Base-by-base conservation (phyloP, 2,113 vertebrate species). In the Austrofundulus limnaeus region DNA sequence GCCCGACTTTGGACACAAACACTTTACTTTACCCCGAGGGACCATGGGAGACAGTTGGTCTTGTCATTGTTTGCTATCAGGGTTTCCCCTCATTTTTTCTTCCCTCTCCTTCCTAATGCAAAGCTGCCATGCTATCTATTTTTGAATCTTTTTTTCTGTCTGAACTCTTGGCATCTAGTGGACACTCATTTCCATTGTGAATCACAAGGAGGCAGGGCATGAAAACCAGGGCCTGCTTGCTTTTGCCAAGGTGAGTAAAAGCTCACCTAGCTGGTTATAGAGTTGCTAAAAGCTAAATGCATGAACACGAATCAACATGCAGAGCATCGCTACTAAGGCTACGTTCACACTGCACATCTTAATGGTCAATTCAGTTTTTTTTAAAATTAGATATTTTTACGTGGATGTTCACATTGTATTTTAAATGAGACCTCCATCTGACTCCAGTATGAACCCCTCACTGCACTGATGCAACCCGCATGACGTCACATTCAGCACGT, bases 1-100 rank as follows among this genome's bases (percentile, higher is more conserved):
- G 62, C 77, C 79, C 39, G 61, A 77, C 76, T 78, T 75, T 78
- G 73, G 77, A 85, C 77, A 80, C 85, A 86, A 84, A 90, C 85
- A 89, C 78, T 88, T 86, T 81, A 83, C 77, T 67, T 74, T 53
- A 14, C 57, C 80, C 67, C 72, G 0, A 61, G 81, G 80, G 83
- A 83, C 56, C 68, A n/a, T 47, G 78, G 74, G 78, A 86, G 88
- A 86, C 86, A 74, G 78, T 82, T 72, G 69, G 78, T 73, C 77
- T 79, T 84, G 77, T 77, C 68, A 59, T 50, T 61, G 81, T 82
- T 78, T 82, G 77, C 80, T 65, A 64, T 72, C 70, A 73, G 64
- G 58, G 70, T 70, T 83, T 82, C 51, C 77, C 77, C 61, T 59
- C 42, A 48, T 51, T 72, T 41, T 63, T 28, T 66, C 42, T 65